A percentile compares a stretch with the other conserved stretches of the same genome.
Evolutionary conservation across 1,140 invertebrate genomes (phyloP).

Genomic region (Tyrophagus putrescentiae): DNA sequence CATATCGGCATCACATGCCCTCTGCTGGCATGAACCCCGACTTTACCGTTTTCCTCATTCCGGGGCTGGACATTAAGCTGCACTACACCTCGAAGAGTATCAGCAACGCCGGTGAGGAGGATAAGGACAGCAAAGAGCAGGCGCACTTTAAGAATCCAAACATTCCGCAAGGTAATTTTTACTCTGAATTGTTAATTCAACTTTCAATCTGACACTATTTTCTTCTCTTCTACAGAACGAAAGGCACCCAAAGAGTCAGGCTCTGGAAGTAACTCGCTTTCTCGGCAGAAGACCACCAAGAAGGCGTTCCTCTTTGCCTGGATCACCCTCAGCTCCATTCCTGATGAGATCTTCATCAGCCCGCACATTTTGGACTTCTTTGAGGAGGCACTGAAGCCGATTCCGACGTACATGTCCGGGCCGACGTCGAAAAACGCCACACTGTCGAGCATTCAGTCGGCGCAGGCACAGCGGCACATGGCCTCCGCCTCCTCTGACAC

Average conservation of each 20-base stretch:
- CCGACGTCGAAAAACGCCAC: slow-evolving; percentile 21
- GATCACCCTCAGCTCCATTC: slow-evolving; percentile 86
- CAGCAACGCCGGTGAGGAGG: slow-evolving; percentile 18
- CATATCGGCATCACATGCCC: neutral
- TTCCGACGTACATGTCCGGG: slow-evolving; percentile 45
- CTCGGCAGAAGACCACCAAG: slow-evolving; percentile 43
- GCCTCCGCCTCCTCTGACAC: slow-evolving; percentile 16
- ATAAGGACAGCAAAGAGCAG: slow-evolving; percentile 18
- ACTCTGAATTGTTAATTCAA: neutral
- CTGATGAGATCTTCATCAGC: slow-evolving; percentile 85
- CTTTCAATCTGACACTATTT: too few species aligned
- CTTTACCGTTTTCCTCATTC: slow-evolving; percentile 82
- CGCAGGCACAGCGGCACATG: neutral
- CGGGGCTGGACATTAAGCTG: slow-evolving; percentile 82
- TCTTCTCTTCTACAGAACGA: neutral
- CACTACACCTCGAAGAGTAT: slow-evolving; percentile 42
- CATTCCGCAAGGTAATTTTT: neutral
- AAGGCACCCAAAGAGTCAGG: neutral
- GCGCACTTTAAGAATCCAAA: neutral
- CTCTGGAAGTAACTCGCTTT: neutral
- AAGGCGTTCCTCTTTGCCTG: slow-evolving; percentile 85
- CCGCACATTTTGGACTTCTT: slow-evolving; percentile 86
- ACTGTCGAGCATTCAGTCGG: neutral
- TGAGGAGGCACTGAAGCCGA: slow-evolving; percentile 83
- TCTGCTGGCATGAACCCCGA: slow-evolving; percentile 36